A percentile compares a stretch with the other conserved stretches of the same genome.
These are phyloP conservation scores for Neodiprion lecontei DNA, from an alignment of 1,140 invertebrate genomes.

Conservation along the genomic window DNA sequence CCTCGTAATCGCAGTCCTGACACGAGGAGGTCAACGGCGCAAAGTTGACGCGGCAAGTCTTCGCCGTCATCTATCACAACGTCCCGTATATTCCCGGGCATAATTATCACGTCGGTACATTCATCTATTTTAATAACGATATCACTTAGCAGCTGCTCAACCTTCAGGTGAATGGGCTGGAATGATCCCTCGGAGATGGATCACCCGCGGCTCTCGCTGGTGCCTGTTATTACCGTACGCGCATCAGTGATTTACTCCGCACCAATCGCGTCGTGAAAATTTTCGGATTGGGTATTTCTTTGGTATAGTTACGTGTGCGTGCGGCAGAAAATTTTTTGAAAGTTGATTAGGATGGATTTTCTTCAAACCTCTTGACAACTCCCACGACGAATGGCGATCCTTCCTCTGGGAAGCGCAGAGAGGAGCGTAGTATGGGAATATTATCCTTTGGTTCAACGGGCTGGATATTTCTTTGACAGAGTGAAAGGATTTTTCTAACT, in stretches of 20 bases:
- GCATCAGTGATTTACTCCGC: background rate
- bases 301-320: background rate
- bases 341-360: background rate
- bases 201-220: background rate
- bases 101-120: slow-evolving; percentile 14
- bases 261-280: background rate
- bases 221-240: background rate
- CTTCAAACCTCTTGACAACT: background rate
- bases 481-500: background rate
- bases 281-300: no score
- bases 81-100: background rate
- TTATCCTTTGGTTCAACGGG: background rate
- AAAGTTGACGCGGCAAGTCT: background rate
- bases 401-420: no score
- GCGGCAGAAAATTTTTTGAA: background rate
- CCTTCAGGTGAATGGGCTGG: background rate
- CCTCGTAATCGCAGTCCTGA: background rate
- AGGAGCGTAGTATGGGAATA: no score
- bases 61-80: slow-evolving; percentile 1
- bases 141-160: slow-evolving; percentile 12
- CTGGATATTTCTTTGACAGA: background rate
- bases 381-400: no score
- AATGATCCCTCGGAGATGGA: background rate
- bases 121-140: slow-evolving; percentile 14
- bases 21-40: background rate